These are phyloP conservation scores for Campylomormyrus numenius DNA, from an alignment of 2,113 vertebrate genomes.

Conservation along the genomic window DNA sequence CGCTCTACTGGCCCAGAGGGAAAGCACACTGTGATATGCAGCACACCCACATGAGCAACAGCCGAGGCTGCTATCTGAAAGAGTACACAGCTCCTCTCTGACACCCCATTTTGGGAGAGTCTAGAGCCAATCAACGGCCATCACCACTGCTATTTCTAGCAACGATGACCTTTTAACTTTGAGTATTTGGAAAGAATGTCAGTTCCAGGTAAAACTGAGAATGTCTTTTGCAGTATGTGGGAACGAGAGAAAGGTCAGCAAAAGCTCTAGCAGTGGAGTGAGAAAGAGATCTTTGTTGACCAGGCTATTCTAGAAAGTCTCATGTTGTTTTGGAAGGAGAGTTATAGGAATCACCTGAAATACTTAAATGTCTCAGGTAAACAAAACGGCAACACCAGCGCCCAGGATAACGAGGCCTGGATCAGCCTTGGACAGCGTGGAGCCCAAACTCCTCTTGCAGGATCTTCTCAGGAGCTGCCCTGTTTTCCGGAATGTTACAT, in stretches of 20 bases:
- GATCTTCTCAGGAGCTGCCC: neutral
- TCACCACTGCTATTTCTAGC: constrained; percentile 18
- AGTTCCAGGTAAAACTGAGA: constrained; percentile 11
- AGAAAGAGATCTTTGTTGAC: neutral
- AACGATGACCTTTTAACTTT: constrained; percentile 19
- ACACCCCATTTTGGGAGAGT: constrained; percentile 2
- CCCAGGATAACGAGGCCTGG: neutral
- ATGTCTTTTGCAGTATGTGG: constrained; percentile 20
- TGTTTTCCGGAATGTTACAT: neutral
- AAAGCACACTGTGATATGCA: neutral
- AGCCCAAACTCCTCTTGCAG: neutral
- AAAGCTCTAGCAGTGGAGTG: neutral
- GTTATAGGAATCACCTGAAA: neutral
- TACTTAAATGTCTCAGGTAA: neutral
- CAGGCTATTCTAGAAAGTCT: neutral
- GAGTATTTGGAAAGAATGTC: constrained; percentile 23
- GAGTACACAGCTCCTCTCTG: neutral
- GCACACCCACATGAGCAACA: constrained; percentile 1
- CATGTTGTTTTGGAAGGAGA: neutral
- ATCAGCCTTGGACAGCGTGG: neutral
- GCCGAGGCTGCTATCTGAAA: neutral
- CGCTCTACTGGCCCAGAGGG: constrained; percentile 1
- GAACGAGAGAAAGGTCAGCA: neutral
- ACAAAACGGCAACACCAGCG: neutral
- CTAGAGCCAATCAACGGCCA: neutral